Base-by-base conservation (phyloP, 2,888 invertebrate species). In the Pogonocherus hispidulus region DNA sequence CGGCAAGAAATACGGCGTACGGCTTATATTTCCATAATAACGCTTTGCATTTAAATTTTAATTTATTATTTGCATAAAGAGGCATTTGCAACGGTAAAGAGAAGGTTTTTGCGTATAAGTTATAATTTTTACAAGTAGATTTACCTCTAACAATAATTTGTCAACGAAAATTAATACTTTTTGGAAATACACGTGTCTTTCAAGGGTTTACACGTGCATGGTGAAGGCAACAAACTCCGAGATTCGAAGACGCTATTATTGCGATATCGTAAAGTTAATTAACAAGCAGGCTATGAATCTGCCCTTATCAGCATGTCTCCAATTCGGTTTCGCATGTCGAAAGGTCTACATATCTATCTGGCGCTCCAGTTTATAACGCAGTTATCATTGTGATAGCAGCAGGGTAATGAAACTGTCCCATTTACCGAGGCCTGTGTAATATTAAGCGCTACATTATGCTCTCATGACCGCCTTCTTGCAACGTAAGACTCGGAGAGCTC, bases 341-440 rank as follows among this genome's bases (percentile, higher is more conserved):
- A 79, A 80, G 80, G 80, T 79, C 80, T 71, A 78, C 79, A 78
- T 80, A 81, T 81, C 81, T 80, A 79, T 80, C 80, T 78, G 73
- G 70, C 76, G 73, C 76, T 77, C 78, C 76, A 79, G 80, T 80
- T 80, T 80, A 81, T 81, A 81, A 82, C 81, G 77, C 70, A 79
- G 80, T 82, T 82, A 82, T 81, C 82, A 81, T 80, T 77, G 79
- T 76, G 80, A 81, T 81, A 82, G 79, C 79, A 75, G 72, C 68
- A 73, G 74, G 75, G 81, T 82, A 82, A 82, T 81, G 82, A 81
- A 82, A 81, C 80, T 82, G 82, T 82, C 82, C 80, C 79, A 80
- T 80, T 82, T 79, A 76, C 75, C 68, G 77, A 80, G 79, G 79
- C 77, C 80, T 78, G 78, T 75, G 78, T 80, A 81, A 81, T 82